Base-by-base conservation (phyloP, 2,888 invertebrate genomes). In the Diplolepis rosae region DNA sequence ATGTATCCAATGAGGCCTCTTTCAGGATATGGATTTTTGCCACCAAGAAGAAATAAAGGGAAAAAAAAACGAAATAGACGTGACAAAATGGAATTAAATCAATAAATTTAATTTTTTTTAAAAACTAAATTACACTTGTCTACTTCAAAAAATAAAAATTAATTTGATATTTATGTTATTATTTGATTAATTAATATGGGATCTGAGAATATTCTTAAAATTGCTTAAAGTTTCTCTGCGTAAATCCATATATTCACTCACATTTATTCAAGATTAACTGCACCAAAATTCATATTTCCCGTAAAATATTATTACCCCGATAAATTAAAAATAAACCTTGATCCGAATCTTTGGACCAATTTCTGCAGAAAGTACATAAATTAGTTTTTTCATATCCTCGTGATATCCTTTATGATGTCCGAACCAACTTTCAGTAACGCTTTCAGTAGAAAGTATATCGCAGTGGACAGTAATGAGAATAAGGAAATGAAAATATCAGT, bases 1-100 rank as follows among this genome's bases (percentile, higher is more conserved):
- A 84, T 80, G 82, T 81, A 83, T 84, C 79, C 76, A 78, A 67
- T 56, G 70, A 45, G 45, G 70, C 73, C 76, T 77, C 74, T 72
- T 71, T 75, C 73, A 54, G 72, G 48, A 68, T 69, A 71, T 69
- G 72, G 61, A 77, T 77, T 74, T 74, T 73, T 72, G 69, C 68
- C 42, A 71, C 61, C 39, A 65, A n/a, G 18, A 51, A 66, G 24
- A 66, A 30, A 24, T 35, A 28, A n/a, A 24, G 35, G 7, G 30
- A 61, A 61, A 61, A 11, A 35, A 13, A 61, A 61, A 15, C 15
- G 18, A 35, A 65, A 61, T 32, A 35, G n/a, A 24, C 61, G 39
- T 15, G 24, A 24, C 22, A 45, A 50, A 50, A 45, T 18, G 11
- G 9, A 2, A 48, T 9, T 1, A 22, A 48, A 48, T 48, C 18